Base-by-base conservation (phyloP, 2,888 invertebrate species). In the Limulus polyphemus region DNA sequence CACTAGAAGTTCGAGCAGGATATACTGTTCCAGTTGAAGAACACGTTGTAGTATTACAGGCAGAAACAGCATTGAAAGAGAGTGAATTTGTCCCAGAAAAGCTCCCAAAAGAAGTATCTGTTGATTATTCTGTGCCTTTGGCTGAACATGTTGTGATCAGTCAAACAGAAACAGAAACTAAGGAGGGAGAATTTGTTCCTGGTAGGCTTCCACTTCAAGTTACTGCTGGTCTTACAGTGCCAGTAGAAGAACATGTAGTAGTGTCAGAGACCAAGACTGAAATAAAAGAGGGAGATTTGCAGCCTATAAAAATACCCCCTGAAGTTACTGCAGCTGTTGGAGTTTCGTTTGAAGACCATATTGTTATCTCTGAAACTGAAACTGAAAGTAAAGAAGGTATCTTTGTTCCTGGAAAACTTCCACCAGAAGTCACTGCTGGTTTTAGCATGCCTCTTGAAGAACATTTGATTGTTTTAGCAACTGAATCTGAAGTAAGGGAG, bases 191-290 rank as follows among this genome's bases (percentile, higher is more conserved):
- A 12, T 58, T 57, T 47, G 13, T n/a, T 11, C 56, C 59, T 12
- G 50, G n/a, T 46, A 59, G 57, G 51, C 54, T 54, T 47, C 64
- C 17, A 51, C 59, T 88, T 86, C 74, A 87, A 86, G 71, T 83
- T 81, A 67, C 61, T 12, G 57, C 63, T 32, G 59, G 52, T 50
- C 58, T 60, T 49, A 59, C 64, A 10, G 51, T 63, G 14, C 62
- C 62, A 17, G 61, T 67, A 14, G 59, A 62, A 52, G 64, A 69
- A 49, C 62, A 64, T 49, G 58, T 66, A 51, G 64, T 32, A 56
- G 59, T 59, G 49, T 64, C 51, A 49, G 62, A 59, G n/a, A 64
- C 62, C n/a, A 58, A 62, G 49, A 58, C 61, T 13, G 61, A 62
- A 46, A 58, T 54, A 4, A 65, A 66, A 60, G 63, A 68, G 54